phyloP scores from a whole-genome alignment of 2,797 vertebrate species.

The Arvicola amphibius region DNA sequence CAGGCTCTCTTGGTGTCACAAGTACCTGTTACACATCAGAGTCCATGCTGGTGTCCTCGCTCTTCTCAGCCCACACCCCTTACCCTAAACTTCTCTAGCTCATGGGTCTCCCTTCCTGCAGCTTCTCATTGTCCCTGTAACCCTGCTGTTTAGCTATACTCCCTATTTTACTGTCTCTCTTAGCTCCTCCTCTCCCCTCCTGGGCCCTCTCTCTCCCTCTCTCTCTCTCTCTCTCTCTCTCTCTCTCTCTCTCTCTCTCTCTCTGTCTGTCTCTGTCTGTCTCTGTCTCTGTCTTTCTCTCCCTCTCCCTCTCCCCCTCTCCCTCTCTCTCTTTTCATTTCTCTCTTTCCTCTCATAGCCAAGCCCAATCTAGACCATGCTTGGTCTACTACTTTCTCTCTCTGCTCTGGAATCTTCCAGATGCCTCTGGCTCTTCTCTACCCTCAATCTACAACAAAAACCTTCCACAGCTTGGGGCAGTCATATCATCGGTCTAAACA shows the following conservation, averaged over 20 bases:
- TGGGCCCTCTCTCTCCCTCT: accelerated
- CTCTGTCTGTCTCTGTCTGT: not conserved
- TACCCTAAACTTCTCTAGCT: not conserved
- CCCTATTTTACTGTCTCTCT: too few relatives aligned
- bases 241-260: not conserved
- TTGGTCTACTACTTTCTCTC: not conserved
- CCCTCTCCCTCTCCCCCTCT: not conserved
- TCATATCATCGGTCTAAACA: not conserved
- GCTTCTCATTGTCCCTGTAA: not conserved
- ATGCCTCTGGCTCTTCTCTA: not conserved
- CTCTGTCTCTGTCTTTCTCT: not conserved
- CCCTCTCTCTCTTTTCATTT: too few relatives aligned
- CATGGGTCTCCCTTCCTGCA: not conserved
- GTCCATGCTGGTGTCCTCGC: not conserved
- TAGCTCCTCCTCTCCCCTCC: not conserved
- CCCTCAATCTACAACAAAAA: not conserved
- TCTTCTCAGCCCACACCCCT: not conserved
- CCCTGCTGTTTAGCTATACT: not conserved
- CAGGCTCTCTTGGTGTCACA: too few relatives aligned
- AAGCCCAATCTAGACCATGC: not conserved
- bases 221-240: not conserved
- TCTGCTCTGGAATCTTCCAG: not conserved
- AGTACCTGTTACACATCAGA: not conserved
- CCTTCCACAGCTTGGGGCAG: not conserved
- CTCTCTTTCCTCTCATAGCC: not conserved